Base-by-base conservation (phyloP, 2,113 vertebrate genomes). In the Oxygymnocypris stewartii region DNA sequence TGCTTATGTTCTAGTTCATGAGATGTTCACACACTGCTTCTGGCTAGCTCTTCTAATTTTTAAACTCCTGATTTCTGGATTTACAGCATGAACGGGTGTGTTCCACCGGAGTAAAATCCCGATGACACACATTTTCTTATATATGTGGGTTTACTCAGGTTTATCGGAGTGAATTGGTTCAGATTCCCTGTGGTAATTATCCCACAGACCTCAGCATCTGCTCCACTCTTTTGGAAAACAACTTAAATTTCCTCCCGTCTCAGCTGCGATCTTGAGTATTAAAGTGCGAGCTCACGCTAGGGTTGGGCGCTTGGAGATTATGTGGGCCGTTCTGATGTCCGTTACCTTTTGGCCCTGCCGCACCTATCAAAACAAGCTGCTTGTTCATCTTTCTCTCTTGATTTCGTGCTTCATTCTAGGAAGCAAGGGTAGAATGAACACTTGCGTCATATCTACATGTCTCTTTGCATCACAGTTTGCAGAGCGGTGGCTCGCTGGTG, bases 371-470 rank as follows among this genome's bases (percentile, higher is more conserved):
- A 47, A 67, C n/a, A 47, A 69, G 16, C 37, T 59, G 5, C n/a
- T 3, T 63, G 57, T 67, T 47, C 71, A 11, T 10, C 8, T 3
- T 31, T 20, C 16, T 67, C 57, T 65, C 14, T 13, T 42, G 40
- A 28, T n/a, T 44, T 13, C 44, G 49, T 59, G 25, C 11, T 20
- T 16, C 10, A 28, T 67, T 23, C 44, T 35, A 31, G 76, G 28
- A 54, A 35, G 51, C 28, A 5, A 20, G 44, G 16, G 25, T 78
- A 54, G 6, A 78, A 54, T 6, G 4, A 78, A 76, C 61, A 11
- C 54, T 80, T 44, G 12, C 4, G 16, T 76, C 65, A 74, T 89
- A 90, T 81, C 89, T 88, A 88, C 91, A 44, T 81, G 61, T 65
- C 57, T 65, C 49, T 20, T 90, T 83, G 67, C 40, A 63, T 92